These are phyloP conservation scores for Echinarachnius parma DNA, from an alignment of 53 echinoderm and acorn worm genomes.

Conservation along the genomic window DNA sequence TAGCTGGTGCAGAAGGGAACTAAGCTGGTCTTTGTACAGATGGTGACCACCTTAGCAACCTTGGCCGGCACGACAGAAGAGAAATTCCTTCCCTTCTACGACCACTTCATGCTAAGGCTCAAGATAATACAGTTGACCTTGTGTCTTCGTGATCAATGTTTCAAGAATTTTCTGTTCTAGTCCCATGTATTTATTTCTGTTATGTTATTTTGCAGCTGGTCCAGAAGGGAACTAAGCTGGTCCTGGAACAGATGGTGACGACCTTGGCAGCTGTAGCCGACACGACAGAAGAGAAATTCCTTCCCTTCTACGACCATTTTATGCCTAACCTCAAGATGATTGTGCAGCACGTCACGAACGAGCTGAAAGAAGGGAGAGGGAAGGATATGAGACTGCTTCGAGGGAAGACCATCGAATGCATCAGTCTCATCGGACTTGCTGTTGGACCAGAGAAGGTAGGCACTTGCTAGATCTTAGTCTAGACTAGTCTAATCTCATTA, in stretches of 20 bases:
- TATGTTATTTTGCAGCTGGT: constrained; percentile 54
- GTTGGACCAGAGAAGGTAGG: constrained; percentile 89
- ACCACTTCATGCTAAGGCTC: constrained; percentile 92
- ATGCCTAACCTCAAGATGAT: constrained; percentile 94
- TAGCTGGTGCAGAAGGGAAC: constrained; percentile 86
- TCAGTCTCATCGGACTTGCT: constrained; percentile 87
- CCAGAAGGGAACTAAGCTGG: constrained; percentile 84
- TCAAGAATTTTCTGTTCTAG: too few species aligned
- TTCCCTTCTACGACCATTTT: constrained; percentile 85
- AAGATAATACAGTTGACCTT: too few species aligned
- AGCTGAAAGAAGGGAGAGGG: too few species aligned
- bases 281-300: constrained; percentile 89
- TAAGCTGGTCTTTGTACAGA: constrained; percentile 91
- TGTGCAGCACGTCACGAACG: constrained; percentile 81
- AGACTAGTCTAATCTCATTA: too few species aligned
- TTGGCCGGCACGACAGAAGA: constrained; percentile 93
- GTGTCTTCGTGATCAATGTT: too few species aligned
- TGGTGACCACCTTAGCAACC: constrained; percentile 95
- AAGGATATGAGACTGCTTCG: constrained; percentile 74
- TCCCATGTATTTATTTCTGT: neutral
- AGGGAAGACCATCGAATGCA: constrained; percentile 97
- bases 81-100: constrained; percentile 85
- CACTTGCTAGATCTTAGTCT: too few species aligned
- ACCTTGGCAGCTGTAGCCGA: constrained; percentile 95
- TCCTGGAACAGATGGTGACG: constrained; percentile 97